Base-by-base conservation (phyloP, 1,140 invertebrate species). In the Sipha flava region DNA sequence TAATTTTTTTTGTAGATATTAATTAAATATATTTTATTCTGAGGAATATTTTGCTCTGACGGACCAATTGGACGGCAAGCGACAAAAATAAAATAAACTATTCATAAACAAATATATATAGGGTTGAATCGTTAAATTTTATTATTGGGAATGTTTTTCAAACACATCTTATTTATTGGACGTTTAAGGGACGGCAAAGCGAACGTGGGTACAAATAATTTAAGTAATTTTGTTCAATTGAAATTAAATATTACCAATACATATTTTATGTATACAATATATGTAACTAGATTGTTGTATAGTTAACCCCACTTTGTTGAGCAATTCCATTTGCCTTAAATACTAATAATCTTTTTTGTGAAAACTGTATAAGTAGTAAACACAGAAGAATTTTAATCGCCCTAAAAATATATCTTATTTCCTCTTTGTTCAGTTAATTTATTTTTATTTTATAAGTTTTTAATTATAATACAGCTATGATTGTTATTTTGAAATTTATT, bases 281-380 rank as follows among this genome's bases (percentile, higher is more conserved):
- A 47, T 21, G 37, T 21, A 29, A 45, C 40, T 54, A 54, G 70
- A 75, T 52, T 75, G 70, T 75, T 52, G 31, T 54, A 75, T 29
- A 54, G 47, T 52, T 75, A 47, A 57, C 31, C 73, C 52, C 73
- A 43, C 49, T 73, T 57, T 77, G 73, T 77, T 77, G 73, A 77
- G 73, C 73, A 77, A 77, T 77, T 77, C 29, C 29, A 77, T 77
- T 77, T 77, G 52, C 34, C 73, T 77, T 77, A 77, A 77, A 57
- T 29, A 59, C 73, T 77, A 77, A 77, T 7, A 40, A 26, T 37
- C 40, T 77, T 59, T 59, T 18, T 52, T 21, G 21, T 59, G 52
- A 77, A 75, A 77, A 77, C 52, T 77, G 52, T 23, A 43, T 59
- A 77, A 77, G 52, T 77, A 75, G 73, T 54, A 77, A 59, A 77